Evolutionary conservation across 92 coral and sea anemone genomes (phyloP), one percentile per base, ranked within the genome.

Genomic region (Epizoanthus stellaris): DNA sequence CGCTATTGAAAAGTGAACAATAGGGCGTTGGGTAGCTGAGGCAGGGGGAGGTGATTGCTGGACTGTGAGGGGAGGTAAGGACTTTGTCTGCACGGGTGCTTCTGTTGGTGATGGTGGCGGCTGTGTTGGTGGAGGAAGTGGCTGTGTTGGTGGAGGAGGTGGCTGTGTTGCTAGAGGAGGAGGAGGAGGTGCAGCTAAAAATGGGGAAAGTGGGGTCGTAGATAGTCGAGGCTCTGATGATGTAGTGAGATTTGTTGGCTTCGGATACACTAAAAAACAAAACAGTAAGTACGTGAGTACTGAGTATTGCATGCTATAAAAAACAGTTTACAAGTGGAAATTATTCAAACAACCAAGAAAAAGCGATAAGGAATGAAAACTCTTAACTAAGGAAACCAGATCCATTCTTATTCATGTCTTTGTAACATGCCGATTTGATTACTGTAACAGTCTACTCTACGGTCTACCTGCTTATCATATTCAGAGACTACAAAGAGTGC

Each of bases 231-330:
- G 47, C 42, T 77, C 70, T 42, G 54, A 52, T 2, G 70, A 60
- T 76, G 47, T 20, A 60, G 58, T 47, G 36, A 76, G 82, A 17
- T 21, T 42, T 40, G 40, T 20, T 0, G 40, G 82, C 72, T 79
- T 79, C 11, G 83, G 83, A 36, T 79, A 79, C 2, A 79, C 83
- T 79, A 13, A 2, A 77, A 62, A 64, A n/a, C 62, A 64, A 17
- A 62, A 14, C 20, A 10, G 12, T 12, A 6, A 38, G 11, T 21
- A 21, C 14, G 40, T 76, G 2, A 63, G 38, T 52, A 21, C 5
- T 73, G 16, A 6, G 25, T 52, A 6, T 52, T 52, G 12, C 56
- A 52, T 52, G 56, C 14, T 52, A 52, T 9, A 9, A 10, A 52
- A 9, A 52, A 11, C 36, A 30, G 36, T 30, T 30, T 30, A 2